Conservation (phyloP, 1,140 invertebrate species). For the Lordiphosa collinella region DNA sequence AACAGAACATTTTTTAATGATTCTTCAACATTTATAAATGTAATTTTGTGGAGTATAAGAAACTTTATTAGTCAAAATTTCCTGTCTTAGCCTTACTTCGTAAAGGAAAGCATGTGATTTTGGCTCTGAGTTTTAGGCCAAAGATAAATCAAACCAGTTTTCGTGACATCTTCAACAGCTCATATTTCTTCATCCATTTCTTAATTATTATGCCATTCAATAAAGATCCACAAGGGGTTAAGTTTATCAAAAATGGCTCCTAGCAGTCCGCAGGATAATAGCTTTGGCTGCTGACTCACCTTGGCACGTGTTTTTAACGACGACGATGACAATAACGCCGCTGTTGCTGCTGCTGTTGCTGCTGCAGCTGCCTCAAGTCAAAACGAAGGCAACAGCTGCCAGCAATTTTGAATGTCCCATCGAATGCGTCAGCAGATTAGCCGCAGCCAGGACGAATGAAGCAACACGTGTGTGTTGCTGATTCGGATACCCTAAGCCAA, state of each 20-base stretch:
- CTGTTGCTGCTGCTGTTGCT: conserved; percentile 13
- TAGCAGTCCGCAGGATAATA: conserved; percentile 43
- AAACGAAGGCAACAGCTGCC: conserved; percentile 31
- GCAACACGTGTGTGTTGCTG: conserved; percentile 58
- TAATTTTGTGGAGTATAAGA: no score
- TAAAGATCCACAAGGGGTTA: conserved; percentile 18
- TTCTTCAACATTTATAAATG: no score
- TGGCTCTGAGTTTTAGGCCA: no score
- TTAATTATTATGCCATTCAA: background rate
- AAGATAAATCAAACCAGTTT: no score
- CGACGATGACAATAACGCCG: background rate
- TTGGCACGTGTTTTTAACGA: conserved; percentile 54
- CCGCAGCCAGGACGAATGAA: conserved; percentile 26
- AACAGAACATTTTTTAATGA: no score
- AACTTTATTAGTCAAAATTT: no score
- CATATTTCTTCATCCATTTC: background rate
- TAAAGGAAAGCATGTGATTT: no score
- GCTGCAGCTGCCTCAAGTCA: conserved; percentile 38
- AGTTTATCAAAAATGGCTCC: conserved; percentile 30
- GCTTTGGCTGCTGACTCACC: conserved; percentile 57
- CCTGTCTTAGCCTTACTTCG: no score
- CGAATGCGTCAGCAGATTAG: conserved; percentile 42
- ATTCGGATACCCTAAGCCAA: conserved; percentile 14
- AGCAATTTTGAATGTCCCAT: conserved; percentile 31
- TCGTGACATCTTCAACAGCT: no score